Evolutionary conservation across 2,888 invertebrate genomes (phyloP), one percentile per base, ranked within the genome.

Genomic region (Entomobrya proxima): DNA sequence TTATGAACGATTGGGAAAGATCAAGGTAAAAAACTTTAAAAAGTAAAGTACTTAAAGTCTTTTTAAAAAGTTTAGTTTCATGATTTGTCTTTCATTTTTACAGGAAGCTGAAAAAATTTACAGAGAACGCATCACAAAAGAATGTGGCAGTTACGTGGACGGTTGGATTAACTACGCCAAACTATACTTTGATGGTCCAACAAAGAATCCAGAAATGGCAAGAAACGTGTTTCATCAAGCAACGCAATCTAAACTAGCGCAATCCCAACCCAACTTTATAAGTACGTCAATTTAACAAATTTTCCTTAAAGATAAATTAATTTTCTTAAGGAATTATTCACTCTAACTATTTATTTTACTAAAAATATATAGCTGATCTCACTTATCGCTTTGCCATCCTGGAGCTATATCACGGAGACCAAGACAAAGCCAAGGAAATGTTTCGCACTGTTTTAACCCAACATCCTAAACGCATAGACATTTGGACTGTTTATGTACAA

Each of bases 401-500:
- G 6, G 61, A 61, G 18, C 30, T 61, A 21, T 30, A 61, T n/a
- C 32, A 32, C 11, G 61, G 61, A 4, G 61, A 61, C 18, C 21
- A 15, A 15, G 4, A 30, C 1, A 30, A 32, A 15, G 61, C 32
- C 13, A 32, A 13, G 0, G 13, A n/a, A 18, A 7, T 61, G 15
- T 32, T 61, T 5, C 32, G 32, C 18, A 15, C 32, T 0, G 15
- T 61, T 15, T 18, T 61, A 5, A n/a, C 6, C 30, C 11, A 11
- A 1, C 32, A 35, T 2, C 35, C 32, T 15, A 3, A n/a, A n/a
- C 30, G 61, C 7, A n/a, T 24, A 3, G 61, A 61, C n/a, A 13
- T 61, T 35, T 61, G 61, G 61, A 18, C 32, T 9, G 35, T 61
- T 30, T 61, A 61, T 24, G 30, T 61, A n/a, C 61, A 61, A 61